Evolutionary conservation across 2,888 invertebrate genomes (phyloP).

Genomic region (Drosophila hamatofila): DNA sequence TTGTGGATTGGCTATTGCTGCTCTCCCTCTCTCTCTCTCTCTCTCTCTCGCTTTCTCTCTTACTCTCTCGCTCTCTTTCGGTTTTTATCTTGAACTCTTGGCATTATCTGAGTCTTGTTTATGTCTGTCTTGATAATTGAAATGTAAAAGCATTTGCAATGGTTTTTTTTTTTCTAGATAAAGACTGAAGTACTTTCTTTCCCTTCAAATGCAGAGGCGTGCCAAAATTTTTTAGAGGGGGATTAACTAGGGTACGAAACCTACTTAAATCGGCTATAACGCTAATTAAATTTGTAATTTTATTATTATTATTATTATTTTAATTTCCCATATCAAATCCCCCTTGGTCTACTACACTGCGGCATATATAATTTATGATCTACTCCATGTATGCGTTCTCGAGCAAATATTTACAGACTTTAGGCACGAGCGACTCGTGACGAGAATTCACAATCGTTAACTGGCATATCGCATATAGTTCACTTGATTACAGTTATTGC

Average conservation of each 20-base stretch:
- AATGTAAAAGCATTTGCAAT: constrained; percentile 48
- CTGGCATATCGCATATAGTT: constrained; percentile 52
- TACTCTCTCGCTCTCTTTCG: constrained; percentile 11
- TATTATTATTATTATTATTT: no score
- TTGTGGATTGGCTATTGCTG: constrained; percentile 5
- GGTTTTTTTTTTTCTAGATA: constrained; percentile 49
- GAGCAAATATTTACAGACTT: constrained; percentile 54
- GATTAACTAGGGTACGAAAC: no score
- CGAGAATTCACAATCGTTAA: constrained; percentile 40
- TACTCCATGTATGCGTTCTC: constrained; percentile 12
- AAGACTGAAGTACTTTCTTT: constrained; percentile 55
- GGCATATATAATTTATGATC: constrained; percentile 60
- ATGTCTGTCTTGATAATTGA: constrained; percentile 47
- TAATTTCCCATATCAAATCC: not conserved
- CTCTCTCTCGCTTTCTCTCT: constrained; percentile 14
- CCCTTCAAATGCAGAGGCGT: constrained; percentile 30
- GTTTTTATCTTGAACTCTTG: constrained; percentile 44
- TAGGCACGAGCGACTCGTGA: constrained; percentile 56
- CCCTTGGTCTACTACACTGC: constrained; percentile 12
- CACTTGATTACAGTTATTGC: constrained; percentile 51
- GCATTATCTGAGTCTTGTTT: constrained; percentile 45
- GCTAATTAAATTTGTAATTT: no score
- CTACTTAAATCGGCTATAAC: no score
- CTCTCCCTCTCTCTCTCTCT: constrained; percentile 2
- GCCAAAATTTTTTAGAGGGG: not conserved